These are phyloP conservation scores for Spermophilus dauricus DNA, from an alignment of 2,113 vertebrate species.

Conservation along the genomic window DNA sequence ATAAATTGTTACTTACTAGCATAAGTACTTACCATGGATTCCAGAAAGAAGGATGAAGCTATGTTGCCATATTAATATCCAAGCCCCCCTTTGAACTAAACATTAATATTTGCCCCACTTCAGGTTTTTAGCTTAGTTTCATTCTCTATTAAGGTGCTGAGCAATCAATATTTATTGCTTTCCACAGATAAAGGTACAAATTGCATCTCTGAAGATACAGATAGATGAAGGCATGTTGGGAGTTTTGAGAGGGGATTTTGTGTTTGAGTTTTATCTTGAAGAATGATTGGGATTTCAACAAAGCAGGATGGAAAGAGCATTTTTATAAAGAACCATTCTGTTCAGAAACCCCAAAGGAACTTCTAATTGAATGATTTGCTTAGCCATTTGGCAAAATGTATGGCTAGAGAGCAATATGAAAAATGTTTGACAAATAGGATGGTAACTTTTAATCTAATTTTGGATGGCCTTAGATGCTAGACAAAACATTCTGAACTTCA, in stretches of 20 bases:
- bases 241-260: not conserved
- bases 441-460: not conserved
- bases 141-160: not conserved
- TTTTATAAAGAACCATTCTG: not conserved
- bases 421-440: not conserved
- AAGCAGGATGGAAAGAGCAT: not conserved
- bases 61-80: not conserved
- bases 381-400: not conserved
- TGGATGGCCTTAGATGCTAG: not conserved
- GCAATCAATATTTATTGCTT: not conserved
- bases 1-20: not conserved
- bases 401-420: not conserved
- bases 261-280: slow-evolving; percentile 2
- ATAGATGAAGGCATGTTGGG: not conserved
- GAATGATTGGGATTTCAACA: not conserved
- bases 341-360: not conserved
- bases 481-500: not conserved
- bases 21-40: not conserved
- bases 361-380: slow-evolving; percentile 32
- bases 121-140: not conserved
- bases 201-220: not conserved
- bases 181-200: not conserved
- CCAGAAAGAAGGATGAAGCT: not conserved
- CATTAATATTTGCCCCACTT: not conserved
- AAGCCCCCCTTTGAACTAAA: not conserved